Percentiles rank a stretch among this genome's conserved stretches.
phyloP scores from a whole-genome alignment of 2,888 invertebrate genomes.

The Andrena fulva region DNA sequence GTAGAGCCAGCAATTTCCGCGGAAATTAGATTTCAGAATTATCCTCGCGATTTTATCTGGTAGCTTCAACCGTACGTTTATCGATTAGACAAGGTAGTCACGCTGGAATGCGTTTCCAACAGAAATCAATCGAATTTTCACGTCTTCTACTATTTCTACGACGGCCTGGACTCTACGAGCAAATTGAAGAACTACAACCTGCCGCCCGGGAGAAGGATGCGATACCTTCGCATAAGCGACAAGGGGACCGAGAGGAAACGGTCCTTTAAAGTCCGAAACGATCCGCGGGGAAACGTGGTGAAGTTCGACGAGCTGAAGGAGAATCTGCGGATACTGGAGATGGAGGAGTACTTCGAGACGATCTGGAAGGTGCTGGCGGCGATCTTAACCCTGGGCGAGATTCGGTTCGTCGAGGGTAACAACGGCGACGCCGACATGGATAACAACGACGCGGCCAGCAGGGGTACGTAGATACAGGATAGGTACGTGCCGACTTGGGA shows the following conservation, averaged over 20 bases:
- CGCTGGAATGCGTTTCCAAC: slow-evolving; percentile 44
- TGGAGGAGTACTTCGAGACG: slow-evolving; percentile 90
- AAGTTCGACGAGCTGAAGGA: slow-evolving; percentile 89
- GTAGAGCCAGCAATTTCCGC: neutral
- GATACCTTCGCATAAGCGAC: slow-evolving; percentile 90
- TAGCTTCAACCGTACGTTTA: slow-evolving; percentile 9
- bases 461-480: slow-evolving; percentile 79
- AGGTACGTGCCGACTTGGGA: neutral
- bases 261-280: slow-evolving; percentile 88
- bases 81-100: slow-evolving; percentile 11
- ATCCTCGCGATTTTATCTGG: neutral
- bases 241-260: slow-evolving; percentile 85
- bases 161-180: slow-evolving; percentile 90
- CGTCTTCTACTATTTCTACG: slow-evolving; percentile 95
- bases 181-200: slow-evolving; percentile 89
- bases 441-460: slow-evolving; percentile 89
- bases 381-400: slow-evolving; percentile 92
- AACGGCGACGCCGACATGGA: slow-evolving; percentile 90
- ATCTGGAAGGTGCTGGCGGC: slow-evolving; percentile 91
- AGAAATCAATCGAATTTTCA: slow-evolving; percentile 96
- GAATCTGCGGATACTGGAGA: slow-evolving; percentile 89
- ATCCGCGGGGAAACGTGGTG: slow-evolving; percentile 88
- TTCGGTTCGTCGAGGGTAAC: slow-evolving; percentile 90
- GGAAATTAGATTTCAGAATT: slow-evolving; percentile 15
- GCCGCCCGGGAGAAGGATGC: slow-evolving; percentile 89